Evolutionary conservation across 2,113 vertebrate species (phyloP).

Genomic region (Oncorhynchus masou): DNA sequence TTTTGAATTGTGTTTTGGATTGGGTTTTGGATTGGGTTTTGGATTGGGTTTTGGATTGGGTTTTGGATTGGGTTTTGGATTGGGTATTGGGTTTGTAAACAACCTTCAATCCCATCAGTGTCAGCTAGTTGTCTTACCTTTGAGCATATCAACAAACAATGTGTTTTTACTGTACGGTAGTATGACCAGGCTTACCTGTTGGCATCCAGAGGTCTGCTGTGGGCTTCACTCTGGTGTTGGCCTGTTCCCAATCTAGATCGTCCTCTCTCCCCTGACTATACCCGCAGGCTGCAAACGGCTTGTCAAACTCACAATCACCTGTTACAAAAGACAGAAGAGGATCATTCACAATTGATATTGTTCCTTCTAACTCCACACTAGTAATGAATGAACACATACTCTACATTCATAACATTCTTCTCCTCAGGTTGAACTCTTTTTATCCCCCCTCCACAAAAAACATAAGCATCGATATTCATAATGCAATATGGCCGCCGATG

Average conservation of each 20-base stretch:
- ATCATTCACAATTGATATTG: constrained; percentile 29
- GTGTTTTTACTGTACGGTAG: too few species aligned
- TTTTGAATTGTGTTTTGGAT: too few species aligned
- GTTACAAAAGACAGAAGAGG: constrained; percentile 44
- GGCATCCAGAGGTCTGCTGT: constrained; percentile 88
- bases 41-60: too few species aligned
- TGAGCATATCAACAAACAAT: too few species aligned
- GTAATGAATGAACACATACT: constrained; percentile 66
- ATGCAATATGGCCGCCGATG: constrained; percentile 70
- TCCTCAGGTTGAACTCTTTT: too few species aligned
- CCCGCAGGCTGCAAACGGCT: constrained; percentile 84
- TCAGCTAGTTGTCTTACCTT: too few species aligned
- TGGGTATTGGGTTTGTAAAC: too few species aligned
- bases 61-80: too few species aligned
- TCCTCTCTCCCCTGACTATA: constrained; percentile 91
- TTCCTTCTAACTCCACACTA: constrained; percentile 48
- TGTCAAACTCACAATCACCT: constrained; percentile 95
- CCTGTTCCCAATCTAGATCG: constrained; percentile 94
- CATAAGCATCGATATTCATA: constrained; percentile 51
- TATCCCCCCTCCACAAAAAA: too few species aligned
- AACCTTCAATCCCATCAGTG: too few species aligned
- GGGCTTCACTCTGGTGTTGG: constrained; percentile 79
- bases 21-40: too few species aligned
- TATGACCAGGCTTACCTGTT: constrained; percentile 77
- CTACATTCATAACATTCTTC: constrained; percentile 58